These are phyloP conservation scores for Cactoblastis cactorum DNA, from an alignment of 2,888 invertebrate species.

Conservation along the genomic window DNA sequence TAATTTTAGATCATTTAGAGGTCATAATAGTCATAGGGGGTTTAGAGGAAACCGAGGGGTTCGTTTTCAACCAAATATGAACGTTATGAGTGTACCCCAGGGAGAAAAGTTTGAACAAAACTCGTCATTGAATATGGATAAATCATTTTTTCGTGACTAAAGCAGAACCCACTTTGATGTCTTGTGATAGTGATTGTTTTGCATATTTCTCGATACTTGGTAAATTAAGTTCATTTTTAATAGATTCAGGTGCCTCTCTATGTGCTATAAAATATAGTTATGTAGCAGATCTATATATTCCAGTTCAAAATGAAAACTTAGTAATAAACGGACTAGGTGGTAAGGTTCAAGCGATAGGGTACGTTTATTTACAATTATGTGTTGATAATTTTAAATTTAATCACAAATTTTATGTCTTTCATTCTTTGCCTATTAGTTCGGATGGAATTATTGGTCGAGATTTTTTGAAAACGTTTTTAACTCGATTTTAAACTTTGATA, in stretches of 20 bases:
- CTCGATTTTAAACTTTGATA: slow-evolving; percentile 15
- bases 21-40: neutral
- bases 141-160: neutral
- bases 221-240: neutral
- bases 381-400: neutral
- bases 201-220: neutral
- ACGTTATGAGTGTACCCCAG: neutral
- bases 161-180: neutral
- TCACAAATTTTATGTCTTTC: no score
- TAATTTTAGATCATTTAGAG: neutral
- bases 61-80: neutral
- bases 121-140: neutral
- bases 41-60: neutral
- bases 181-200: neutral
- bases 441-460: slow-evolving; percentile 22
- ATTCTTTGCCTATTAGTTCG: slow-evolving; percentile 3
- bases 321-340: neutral
- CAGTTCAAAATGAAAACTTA: neutral
- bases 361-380: neutral
- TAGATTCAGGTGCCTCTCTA: neutral
- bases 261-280: neutral
- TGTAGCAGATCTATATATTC: neutral
- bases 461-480: slow-evolving; percentile 21
- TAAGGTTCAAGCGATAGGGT: neutral
- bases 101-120: neutral